Base-by-base conservation (phyloP, 2,888 invertebrate species). In the Scaptomyza polygonia region DNA sequence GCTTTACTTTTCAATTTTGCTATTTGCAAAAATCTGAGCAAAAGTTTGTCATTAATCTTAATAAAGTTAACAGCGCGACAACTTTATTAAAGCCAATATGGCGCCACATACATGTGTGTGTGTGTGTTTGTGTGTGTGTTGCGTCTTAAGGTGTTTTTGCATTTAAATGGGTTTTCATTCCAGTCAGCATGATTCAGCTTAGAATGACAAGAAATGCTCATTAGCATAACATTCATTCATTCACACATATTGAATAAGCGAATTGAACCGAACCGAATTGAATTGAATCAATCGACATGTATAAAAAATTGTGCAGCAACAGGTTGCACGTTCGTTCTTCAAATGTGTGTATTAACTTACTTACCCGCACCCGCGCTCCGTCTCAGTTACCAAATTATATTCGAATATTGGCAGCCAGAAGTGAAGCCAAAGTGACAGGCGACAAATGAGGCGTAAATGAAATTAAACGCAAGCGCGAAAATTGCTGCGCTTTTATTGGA, bases 381-480 rank as follows among this genome's bases (percentile, higher is more conserved):
- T 0, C 36, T 36, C 52, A n/a, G n/a, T 42, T 58, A 53, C 53
- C 64, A 61, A 71, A 71, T 67, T 66, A 74, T 52, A 79, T 67
- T 56, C 45, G 49, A 40, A 65, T 77, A 55, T 67, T 51, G 45
- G 14, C 30, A 65, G 64, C 39, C 45, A 34, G 18, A 12, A 32
- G 30, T n/a, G 59, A 49, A 56, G 48, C 56, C 58, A 53, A 64
- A 45, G 66, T 76, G 89, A 78, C 79, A 85, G 66, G 67, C 86
- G 71, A 67, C 82, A 88, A 84, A 82, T 86, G 86, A 88, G 89
- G 83, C 86, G 89, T 79, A 87, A 84, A 84, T 84, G 79, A 77
- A 84, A 84, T 84, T 84, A 84, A 89, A 88, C 86, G 83, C 86
- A 76, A 73, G 88, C 85, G 87, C 85, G 88, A 86, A 88, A 88